Base-by-base conservation (phyloP, 2,797 vertebrate species). In the Gymnothorax javanicus region DNA sequence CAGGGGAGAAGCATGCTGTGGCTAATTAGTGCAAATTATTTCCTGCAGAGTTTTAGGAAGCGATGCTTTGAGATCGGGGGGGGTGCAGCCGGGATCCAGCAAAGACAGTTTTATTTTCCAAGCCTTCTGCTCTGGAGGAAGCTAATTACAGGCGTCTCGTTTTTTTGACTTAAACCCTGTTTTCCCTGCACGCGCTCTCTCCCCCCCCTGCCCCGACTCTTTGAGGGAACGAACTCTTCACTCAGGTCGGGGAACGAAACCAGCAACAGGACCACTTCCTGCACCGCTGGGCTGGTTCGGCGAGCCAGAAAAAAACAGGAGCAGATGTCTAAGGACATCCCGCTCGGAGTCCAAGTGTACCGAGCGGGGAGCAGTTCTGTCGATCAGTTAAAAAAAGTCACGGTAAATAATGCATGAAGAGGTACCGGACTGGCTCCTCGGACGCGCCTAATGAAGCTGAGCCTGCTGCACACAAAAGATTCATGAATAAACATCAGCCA, bases 401-500 rank as follows among this genome's bases (percentile, higher is more conserved):
- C 69, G 23, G 89, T 89, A 58, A 95, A 95, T 95, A 93, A 96
- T 94, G 90, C 90, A 95, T 92, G 92, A 93, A 84, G 27, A 86
- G 84, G 64, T 57, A 89, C 91, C 91, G 91, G 91, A 91, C 89
- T 86, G 23, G 88, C 58, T 89, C 90, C 90, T 93, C 88, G 90
- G 87, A 56, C 27, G 33, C 50, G 59, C 50, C 86, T 94, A 94
- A 95, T 94, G 94, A 95, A 94, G 91, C 91, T 90, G 88, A 92
- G 91, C 90, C 90, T 88, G 92, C 91, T 90, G 91, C 90, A 84
- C n/a, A 88, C 91, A 91, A 92, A 90, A 88, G 86, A 90, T 87
- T 92, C 94, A 95, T 95, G 94, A 95, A 95, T 95, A 95, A 96
- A 95, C 94, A 96, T 95, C 91, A 93, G 91, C 87, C 59, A 57